Evolutionary conservation across 2,797 vertebrate genomes (phyloP), one percentile per base, ranked within the genome.

Genomic region (Gallinago nigripennis): DNA sequence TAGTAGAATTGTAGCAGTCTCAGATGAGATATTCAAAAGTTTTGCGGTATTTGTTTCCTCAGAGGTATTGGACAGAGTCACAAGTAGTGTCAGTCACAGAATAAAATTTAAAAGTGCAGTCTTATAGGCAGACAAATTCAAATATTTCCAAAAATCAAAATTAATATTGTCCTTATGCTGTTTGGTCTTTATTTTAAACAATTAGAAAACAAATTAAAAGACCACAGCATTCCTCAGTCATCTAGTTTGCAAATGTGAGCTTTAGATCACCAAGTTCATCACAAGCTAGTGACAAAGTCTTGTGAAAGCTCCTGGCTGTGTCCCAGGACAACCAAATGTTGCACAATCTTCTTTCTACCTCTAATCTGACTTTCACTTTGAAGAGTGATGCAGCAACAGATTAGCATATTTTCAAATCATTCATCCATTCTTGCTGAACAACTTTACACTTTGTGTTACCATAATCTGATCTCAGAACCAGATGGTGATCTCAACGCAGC

Each of bases 381-480:
- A 82, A 90, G 33, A 65, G 23, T 33, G 57, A 48, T 37, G 20
- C 33, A 72, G 50, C 23, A 78, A 37, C 43, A 93, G 48, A 57
- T 82, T 54, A 73, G 68, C 64, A 68, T 61, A 66, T 79, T 92
- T 90, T 92, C 61, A 85, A 64, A 31, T 75, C 19, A 46, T 54
- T 87, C 87, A 57, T 8, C 7, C 39, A 79, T 33, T 65, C 79
- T 25, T 77, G 33, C 53, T 50, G 80, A 83, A 82, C 35, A 77
- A 24, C 51, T 87, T 53, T 84, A 41, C 43, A 21, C 25, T 96
- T 86, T 64, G 37, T 9, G 6, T 86, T 94, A 78, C 46, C 66
- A 45, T 33, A 88, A 86, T 90, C 72, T 94, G 51, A 65, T 93
- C 72, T 91, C 69, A 84, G 70, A 92, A 78, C 30, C 39, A 92